Conservation (phyloP, 2,113 vertebrate species). For the Sminthopsis crassicaudata region DNA sequence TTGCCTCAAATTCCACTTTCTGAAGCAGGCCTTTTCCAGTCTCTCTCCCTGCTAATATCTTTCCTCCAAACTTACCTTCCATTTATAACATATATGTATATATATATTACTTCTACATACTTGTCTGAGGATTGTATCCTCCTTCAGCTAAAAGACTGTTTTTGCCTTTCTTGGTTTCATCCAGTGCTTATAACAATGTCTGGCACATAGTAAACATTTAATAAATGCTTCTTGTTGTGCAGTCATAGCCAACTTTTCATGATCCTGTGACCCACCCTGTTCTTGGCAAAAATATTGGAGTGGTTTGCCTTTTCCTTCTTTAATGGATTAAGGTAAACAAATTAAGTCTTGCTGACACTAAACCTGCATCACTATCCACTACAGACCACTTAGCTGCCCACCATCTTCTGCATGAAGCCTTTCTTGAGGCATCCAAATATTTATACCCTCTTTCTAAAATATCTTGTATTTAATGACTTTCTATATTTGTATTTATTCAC, state of each 20-base stretch:
- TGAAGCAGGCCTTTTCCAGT: background rate
- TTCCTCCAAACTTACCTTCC: background rate
- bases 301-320: background rate
- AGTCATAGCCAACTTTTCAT: background rate
- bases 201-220: background rate
- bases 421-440: background rate
- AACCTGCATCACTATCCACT: background rate
- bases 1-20: background rate
- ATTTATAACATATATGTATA: background rate
- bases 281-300: background rate
- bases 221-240: background rate
- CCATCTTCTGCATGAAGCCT: background rate
- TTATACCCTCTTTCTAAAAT: background rate
- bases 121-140: background rate
- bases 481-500: background rate
- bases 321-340: too few relatives aligned
- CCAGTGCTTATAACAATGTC: background rate
- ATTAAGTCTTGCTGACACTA: background rate
- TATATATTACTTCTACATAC: background rate
- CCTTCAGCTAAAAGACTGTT: background rate
- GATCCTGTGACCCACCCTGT: background rate
- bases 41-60: background rate
- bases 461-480: background rate
- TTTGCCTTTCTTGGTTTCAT: background rate
- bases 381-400: background rate